These are phyloP conservation scores for Bathynomus jamesi DNA, from an alignment of 1,140 invertebrate genomes.

Conservation along the genomic window DNA sequence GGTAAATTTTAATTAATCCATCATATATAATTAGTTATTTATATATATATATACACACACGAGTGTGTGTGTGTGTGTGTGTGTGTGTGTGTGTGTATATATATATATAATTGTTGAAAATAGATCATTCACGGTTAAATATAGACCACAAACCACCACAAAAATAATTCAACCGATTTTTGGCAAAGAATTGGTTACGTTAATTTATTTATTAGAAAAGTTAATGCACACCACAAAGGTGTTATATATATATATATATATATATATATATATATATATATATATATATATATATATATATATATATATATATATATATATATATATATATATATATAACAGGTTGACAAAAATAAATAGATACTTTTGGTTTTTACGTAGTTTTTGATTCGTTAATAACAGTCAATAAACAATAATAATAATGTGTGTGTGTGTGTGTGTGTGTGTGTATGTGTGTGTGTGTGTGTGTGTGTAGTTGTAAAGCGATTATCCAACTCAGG, in stretches of 20 bases:
- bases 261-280: neutral
- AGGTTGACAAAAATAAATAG: neutral
- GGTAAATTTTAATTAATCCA: too few relatives aligned
- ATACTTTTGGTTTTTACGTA: too few relatives aligned
- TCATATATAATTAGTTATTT: neutral
- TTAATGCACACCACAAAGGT: too few relatives aligned
- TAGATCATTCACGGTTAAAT: too few relatives aligned
- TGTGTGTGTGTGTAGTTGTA: neutral
- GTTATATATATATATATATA: slow-evolving; percentile 1
- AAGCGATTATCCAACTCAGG: neutral
- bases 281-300: too few relatives aligned
- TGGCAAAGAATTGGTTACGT: too few relatives aligned
- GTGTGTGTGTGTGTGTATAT: neutral
- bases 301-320: slow-evolving; percentile 1
- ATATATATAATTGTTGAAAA: too few relatives aligned
- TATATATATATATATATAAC: neutral
- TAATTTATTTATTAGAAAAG: too few relatives aligned
- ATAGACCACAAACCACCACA: too few relatives aligned
- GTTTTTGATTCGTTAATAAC: too few relatives aligned
- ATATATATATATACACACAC: neutral
- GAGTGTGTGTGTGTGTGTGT: neutral
- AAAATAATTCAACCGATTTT: too few relatives aligned
- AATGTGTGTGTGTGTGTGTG: neutral
- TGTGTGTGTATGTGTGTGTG: neutral
- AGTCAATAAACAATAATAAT: too few relatives aligned